Conservation (phyloP, 2,888 invertebrate genomes). For the Drosophila kokeensis region DNA sequence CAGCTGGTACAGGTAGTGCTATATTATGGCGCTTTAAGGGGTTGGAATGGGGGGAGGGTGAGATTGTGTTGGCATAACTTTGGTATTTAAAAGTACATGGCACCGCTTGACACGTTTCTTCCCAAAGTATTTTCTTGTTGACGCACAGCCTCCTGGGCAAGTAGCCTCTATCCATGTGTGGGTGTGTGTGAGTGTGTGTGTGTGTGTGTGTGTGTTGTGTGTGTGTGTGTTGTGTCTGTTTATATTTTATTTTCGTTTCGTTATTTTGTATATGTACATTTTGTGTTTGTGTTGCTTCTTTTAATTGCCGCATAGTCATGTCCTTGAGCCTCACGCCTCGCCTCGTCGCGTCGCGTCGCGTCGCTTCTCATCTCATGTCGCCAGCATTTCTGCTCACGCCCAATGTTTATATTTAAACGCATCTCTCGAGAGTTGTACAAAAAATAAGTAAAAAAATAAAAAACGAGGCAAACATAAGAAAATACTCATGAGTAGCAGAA, state of each 20-base stretch:
- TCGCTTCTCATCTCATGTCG: conserved; percentile 11
- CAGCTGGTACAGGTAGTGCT: conserved; percentile 5
- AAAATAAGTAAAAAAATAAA: neutral
- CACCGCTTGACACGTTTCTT: conserved; percentile 60
- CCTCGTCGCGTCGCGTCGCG: conserved; percentile 6
- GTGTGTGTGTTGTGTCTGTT: conserved; percentile 22
- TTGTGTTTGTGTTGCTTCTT: conserved; percentile 40
- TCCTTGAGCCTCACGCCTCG: conserved; percentile 47
- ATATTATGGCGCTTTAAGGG: neutral
- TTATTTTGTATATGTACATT: neutral
- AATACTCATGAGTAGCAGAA: conserved; percentile 11
- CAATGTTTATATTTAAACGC: conserved; percentile 62
- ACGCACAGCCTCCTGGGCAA: conserved; percentile 5
- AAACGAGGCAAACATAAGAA: conserved; percentile 12
- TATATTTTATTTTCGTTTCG: conserved; percentile 22
- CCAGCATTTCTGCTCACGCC: conserved; percentile 21
- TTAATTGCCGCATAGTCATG: conserved; percentile 62
- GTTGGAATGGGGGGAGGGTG: neutral
- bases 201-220: conserved; percentile 26
- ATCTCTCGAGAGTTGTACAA: conserved; percentile 42
- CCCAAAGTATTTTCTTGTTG: conserved; percentile 34
- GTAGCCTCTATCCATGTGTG: neutral
- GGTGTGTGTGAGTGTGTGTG: neutral
- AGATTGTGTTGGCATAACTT: conserved; percentile 4
- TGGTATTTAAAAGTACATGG: conserved; percentile 20